Percentiles rank a stretch among this genome's conserved stretches.
phyloP scores from a whole-genome alignment of 1,140 invertebrate species.

The Maniola jurtina region DNA sequence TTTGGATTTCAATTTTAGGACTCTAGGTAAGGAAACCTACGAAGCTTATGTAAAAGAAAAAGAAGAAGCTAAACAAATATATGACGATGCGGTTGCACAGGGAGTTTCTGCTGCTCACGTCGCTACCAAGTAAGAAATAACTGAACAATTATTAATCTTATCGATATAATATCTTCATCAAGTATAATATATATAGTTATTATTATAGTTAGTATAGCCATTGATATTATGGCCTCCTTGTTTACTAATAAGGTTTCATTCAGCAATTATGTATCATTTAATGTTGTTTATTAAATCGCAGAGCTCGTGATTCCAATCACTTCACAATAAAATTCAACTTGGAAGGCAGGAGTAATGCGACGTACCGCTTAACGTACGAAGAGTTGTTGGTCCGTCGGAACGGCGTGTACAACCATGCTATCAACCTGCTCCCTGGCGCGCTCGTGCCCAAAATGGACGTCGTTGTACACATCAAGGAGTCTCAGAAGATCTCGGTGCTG shows the following conservation, averaged over 20 bases:
- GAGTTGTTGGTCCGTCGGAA: constrained; percentile 4
- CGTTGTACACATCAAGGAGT: constrained; percentile 4
- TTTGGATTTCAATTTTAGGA: constrained; percentile 40
- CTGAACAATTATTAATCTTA: too few relatives aligned
- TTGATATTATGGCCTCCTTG: too few relatives aligned
- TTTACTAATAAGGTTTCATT: too few relatives aligned
- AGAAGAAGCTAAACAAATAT: constrained; percentile 82
- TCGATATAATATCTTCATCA: too few relatives aligned
- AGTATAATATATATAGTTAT: too few relatives aligned
- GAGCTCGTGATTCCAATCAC: constrained; percentile 82
- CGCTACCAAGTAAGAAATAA: constrained; percentile 73
- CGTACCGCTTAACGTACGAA: constrained; percentile 5
- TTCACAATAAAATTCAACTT: constrained; percentile 82
- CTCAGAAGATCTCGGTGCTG: constrained; percentile 4
- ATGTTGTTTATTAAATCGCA: constrained; percentile 31
- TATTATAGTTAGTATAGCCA: too few relatives aligned
- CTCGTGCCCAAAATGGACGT: constrained; percentile 3
- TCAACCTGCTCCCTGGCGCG: constrained; percentile 2
- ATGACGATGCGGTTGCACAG: constrained; percentile 80
- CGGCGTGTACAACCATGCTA: constrained; percentile 5
- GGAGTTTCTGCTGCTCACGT: constrained; percentile 83
- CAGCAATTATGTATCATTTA: neutral
- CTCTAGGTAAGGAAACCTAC: constrained; percentile 59
- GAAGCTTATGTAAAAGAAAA: constrained; percentile 70
- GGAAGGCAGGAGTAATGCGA: constrained; percentile 68